phyloP scores from a whole-genome alignment of 2,888 invertebrate species.

The Drosophila paucipuncta region DNA sequence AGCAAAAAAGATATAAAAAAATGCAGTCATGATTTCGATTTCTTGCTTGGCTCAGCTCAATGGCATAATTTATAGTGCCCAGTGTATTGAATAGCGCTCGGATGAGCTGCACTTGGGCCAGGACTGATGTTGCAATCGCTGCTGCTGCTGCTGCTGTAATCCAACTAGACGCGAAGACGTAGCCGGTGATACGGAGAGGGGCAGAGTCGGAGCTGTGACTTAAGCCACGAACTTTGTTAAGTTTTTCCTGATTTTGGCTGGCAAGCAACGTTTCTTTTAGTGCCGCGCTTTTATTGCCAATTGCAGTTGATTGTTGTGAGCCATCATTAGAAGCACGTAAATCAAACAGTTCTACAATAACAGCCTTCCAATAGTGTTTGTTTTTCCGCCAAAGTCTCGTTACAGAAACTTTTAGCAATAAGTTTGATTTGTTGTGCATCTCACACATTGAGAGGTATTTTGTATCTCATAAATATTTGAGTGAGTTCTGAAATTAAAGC shows the following conservation, averaged over 20 bases:
- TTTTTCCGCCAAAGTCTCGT: background rate
- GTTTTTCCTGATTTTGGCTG: slow-evolving; percentile 40
- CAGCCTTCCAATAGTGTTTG: background rate
- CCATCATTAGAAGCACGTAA: slow-evolving; percentile 75
- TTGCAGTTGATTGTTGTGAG: slow-evolving; percentile 64
- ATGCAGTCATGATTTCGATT: slow-evolving; percentile 77
- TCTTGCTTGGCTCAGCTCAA: slow-evolving; percentile 57
- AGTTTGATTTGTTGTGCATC: slow-evolving; percentile 6
- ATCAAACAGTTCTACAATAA: slow-evolving; percentile 57
- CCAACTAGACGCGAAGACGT: slow-evolving; percentile 38
- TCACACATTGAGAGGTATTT: background rate
- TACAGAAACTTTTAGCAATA: background rate
- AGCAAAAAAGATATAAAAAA: slow-evolving; percentile 32
- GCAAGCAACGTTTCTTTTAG: slow-evolving; percentile 44
- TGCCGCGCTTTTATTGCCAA: slow-evolving; percentile 53
- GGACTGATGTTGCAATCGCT: slow-evolving; percentile 16
- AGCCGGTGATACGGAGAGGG: background rate
- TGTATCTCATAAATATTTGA: background rate
- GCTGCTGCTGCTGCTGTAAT: slow-evolving; percentile 49
- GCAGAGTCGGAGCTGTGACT: slow-evolving; percentile 42
- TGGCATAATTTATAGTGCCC: slow-evolving; percentile 75
- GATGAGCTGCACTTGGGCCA: slow-evolving; percentile 34
- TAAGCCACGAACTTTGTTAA: slow-evolving; percentile 60
- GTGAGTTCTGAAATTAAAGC: background rate
- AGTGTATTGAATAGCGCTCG: slow-evolving; percentile 67